A percentile compares a stretch with the other conserved stretches of the same genome.
Evolutionary conservation across 2,797 vertebrate species (phyloP).

Genomic region (Xyrichtys novacula): DNA sequence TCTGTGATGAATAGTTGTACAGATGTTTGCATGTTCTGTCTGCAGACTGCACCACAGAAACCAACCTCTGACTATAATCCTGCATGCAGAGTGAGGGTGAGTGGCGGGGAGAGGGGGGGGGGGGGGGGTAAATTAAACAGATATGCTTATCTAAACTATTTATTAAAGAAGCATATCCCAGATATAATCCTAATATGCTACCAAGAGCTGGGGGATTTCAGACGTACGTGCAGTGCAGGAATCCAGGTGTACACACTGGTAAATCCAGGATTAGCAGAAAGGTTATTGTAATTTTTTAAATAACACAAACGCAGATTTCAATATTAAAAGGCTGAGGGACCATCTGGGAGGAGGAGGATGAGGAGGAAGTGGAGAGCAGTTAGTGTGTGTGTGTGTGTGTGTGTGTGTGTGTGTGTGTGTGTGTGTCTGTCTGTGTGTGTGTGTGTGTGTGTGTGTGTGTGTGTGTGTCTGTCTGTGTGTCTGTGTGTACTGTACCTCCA

Average conservation of each 20-base stretch:
- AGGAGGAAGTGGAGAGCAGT: too few relatives aligned
- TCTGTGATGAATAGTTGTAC: conserved; percentile 75
- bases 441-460: too few relatives aligned
- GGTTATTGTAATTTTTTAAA: conserved; percentile 89
- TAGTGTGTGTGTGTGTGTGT: too few relatives aligned
- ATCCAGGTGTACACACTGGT: conserved; percentile 92
- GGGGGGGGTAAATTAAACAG: conserved; percentile 85
- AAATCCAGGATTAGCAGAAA: conserved; percentile 90
- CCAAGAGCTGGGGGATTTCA: conserved; percentile 84
- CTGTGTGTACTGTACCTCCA: conserved; percentile 55
- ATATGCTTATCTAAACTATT: conserved; percentile 89
- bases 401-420: too few relatives aligned
- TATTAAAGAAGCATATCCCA: conserved; percentile 88
- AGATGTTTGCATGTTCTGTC: conserved; percentile 81
- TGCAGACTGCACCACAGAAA: conserved; percentile 69
- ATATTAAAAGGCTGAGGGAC: conserved; percentile 83
- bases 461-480: conserved; percentile 41
- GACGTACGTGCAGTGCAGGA: conserved; percentile 58
- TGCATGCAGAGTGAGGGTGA: too few relatives aligned
- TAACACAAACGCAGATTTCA: conserved; percentile 95
- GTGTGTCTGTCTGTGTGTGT: too few relatives aligned
- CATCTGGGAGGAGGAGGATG: conserved; percentile 84
- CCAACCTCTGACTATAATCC: conserved; percentile 88
- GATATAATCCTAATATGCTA: conserved; percentile 91
- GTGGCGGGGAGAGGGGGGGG: conserved; percentile 46